A percentile compares a stretch with the other conserved stretches of the same genome.
phyloP scores from a whole-genome alignment of 1,140 invertebrate species.

The Littorina saxatilis region DNA sequence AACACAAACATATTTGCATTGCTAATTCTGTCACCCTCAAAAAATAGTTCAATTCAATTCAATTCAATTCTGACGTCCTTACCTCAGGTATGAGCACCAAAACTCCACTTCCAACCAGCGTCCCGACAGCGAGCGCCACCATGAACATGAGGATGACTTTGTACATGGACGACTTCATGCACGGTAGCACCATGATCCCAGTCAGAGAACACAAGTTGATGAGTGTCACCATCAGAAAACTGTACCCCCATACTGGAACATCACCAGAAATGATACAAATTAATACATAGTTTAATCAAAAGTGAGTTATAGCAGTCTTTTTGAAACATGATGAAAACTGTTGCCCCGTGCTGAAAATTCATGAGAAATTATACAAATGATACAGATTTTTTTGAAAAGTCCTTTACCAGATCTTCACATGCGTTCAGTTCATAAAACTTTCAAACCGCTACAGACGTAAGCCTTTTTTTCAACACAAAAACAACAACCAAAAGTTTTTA shows the following conservation, averaged over 20 bases:
- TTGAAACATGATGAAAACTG: not conserved
- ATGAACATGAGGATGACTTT: constrained; percentile 79
- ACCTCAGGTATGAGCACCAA: constrained; percentile 83
- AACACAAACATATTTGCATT: too few relatives aligned
- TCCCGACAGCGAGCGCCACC: constrained; percentile 83
- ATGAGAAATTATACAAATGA: not conserved
- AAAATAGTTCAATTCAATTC: too few relatives aligned
- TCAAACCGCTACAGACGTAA: not conserved
- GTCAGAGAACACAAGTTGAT: constrained; percentile 81
- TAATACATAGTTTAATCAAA: not conserved
- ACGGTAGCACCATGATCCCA: constrained; percentile 81
- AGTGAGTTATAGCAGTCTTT: not conserved
- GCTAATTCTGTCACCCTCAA: too few relatives aligned
- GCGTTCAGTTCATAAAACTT: too few relatives aligned
- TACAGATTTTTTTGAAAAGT: too few relatives aligned
- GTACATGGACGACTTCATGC: constrained; percentile 80
- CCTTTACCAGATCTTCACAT: too few relatives aligned
- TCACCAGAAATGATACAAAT: not conserved
- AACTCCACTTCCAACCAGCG: constrained; percentile 80
- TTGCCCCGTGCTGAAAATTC: not conserved
- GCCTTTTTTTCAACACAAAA: not conserved
- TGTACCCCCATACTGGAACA: constrained; percentile 78
- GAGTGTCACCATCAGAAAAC: constrained; percentile 80
- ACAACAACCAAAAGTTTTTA: not conserved
- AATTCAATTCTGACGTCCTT: too few relatives aligned